Percentiles rank a stretch among this genome's conserved stretches.
Conservation (phyloP, 2,113 vertebrate genomes). For the Isurus oxyrinchus region DNA sequence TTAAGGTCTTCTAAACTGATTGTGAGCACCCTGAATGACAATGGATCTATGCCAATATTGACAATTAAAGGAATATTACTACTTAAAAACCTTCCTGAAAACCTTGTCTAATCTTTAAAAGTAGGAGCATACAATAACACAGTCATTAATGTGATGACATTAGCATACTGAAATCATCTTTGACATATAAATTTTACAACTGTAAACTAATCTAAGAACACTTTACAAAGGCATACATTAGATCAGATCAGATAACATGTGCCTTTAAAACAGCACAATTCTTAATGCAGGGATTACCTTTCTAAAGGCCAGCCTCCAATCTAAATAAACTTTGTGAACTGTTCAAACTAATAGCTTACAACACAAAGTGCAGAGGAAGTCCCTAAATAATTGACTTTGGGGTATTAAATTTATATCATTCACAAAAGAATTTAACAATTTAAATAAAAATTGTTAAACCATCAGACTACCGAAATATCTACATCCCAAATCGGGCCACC, state of each 20-base stretch:
- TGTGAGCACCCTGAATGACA: not conserved
- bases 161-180: not conserved
- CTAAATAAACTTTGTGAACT: conserved; percentile 2
- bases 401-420: not conserved
- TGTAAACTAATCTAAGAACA: not conserved
- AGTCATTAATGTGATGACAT: not conserved
- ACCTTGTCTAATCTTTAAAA: not conserved
- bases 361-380: not conserved
- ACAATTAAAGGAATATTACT: not conserved
- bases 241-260: not conserved
- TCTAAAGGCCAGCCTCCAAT: not conserved
- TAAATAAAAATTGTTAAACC: not conserved
- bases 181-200: not conserved
- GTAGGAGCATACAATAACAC: not conserved
- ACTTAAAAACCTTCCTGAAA: not conserved
- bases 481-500: not conserved
- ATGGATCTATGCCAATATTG: not conserved
- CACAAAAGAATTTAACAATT: not conserved
- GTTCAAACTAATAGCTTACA: not conserved
- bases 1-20: not conserved
- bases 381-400: not conserved
- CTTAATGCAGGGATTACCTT: not conserved
- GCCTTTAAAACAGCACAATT: not conserved
- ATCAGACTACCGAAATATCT: not conserved
- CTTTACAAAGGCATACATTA: not conserved